phyloP scores from a whole-genome alignment of 1,140 invertebrate genomes.

The Popillia japonica region DNA sequence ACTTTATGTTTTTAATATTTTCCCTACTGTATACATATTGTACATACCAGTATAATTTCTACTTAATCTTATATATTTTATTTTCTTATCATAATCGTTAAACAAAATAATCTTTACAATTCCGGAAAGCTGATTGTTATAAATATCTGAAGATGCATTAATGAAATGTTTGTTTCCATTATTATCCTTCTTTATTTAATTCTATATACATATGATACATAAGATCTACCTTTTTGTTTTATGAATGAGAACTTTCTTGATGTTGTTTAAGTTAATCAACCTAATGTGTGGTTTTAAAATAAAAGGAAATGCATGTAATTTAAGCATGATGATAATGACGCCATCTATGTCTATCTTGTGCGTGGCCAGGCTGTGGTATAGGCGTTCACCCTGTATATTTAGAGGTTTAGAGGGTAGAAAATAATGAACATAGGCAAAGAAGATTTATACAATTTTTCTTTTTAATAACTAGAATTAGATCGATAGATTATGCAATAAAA shows the following conservation, averaged over 20 bases:
- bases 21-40: neutral
- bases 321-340: conserved; percentile 23
- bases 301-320: conserved; percentile 52
- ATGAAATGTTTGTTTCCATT: neutral
- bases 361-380: conserved; percentile 73
- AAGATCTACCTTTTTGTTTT: neutral
- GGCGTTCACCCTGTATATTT: conserved; percentile 54
- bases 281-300: neutral
- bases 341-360: conserved; percentile 55
- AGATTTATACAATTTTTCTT: neutral
- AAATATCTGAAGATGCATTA: neutral
- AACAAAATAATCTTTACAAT: neutral
- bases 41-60: neutral
- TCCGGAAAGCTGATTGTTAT: neutral
- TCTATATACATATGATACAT: neutral
- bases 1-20: neutral
- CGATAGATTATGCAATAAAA: conserved; percentile 7
- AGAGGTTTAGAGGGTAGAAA: conserved; percentile 40
- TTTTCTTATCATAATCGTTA: neutral
- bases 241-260: conserved; percentile 1
- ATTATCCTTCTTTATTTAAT: neutral
- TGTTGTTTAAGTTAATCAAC: conserved; percentile 9
- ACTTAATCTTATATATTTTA: neutral
- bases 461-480: conserved; percentile 13
- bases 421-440: neutral